Evolutionary conservation across 2,797 vertebrate genomes (phyloP).

Genomic region (Lates japonicus): DNA sequence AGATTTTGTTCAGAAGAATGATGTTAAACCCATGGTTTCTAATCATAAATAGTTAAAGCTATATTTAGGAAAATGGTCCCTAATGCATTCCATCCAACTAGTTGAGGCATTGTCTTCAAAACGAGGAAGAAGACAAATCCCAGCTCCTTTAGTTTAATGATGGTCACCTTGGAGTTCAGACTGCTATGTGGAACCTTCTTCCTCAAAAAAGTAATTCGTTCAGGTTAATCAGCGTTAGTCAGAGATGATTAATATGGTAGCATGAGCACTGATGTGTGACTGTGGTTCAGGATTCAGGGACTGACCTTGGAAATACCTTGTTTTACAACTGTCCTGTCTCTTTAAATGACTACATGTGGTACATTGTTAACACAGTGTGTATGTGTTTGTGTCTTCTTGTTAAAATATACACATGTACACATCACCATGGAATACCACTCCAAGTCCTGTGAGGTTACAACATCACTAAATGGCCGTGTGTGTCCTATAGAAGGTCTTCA

Average conservation of each 20-base stretch:
- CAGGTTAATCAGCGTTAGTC: too few species aligned
- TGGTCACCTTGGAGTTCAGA: too few species aligned
- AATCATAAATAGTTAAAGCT: too few species aligned
- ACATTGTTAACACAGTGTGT: not conserved
- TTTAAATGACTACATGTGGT: not conserved
- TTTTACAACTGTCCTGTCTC: not conserved
- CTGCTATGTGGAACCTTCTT: too few species aligned
- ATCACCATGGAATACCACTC: constrained; percentile 4
- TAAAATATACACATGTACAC: constrained; percentile 25
- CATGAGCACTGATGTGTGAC: too few species aligned
- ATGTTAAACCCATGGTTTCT: too few species aligned
- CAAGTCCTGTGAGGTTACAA: constrained; percentile 7
- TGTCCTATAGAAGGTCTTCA: not conserved
- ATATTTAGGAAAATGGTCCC: too few species aligned
- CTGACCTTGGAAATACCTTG: constrained; percentile 11
- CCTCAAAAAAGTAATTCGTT: not conserved
- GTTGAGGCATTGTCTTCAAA: too few species aligned
- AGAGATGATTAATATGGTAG: too few species aligned
- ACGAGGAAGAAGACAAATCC: too few species aligned
- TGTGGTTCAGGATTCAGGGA: not conserved
- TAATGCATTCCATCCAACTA: too few species aligned
- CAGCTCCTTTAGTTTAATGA: too few species aligned
- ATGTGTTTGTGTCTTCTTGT: not conserved
- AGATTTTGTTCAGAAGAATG: not conserved
- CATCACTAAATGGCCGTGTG: constrained; percentile 2